Percentiles rank a stretch among this genome's conserved stretches.
These are phyloP conservation scores for Formicarius rufipectus DNA, from an alignment of 2,113 vertebrate species.

Conservation along the genomic window DNA sequence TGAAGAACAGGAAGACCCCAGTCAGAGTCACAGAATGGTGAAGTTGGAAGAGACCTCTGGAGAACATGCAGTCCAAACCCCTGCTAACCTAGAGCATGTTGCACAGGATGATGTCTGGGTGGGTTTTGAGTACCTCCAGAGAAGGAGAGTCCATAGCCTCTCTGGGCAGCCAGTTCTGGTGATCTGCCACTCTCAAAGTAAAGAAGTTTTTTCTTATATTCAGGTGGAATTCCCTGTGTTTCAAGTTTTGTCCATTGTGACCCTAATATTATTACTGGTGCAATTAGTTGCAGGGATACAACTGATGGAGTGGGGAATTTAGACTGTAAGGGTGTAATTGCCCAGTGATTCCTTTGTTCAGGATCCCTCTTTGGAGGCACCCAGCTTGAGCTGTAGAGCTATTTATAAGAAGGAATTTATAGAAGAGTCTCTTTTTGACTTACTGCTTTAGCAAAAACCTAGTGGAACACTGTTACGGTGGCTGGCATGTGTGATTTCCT, in stretches of 20 bases:
- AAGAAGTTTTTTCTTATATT: neutral
- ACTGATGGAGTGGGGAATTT: neutral
- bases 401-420: neutral
- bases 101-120: neutral
- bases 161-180: neutral
- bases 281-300: neutral
- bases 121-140: neutral
- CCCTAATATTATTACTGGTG: neutral
- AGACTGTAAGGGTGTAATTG: neutral
- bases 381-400: neutral
- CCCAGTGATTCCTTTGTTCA: neutral
- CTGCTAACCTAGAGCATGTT: neutral
- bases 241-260: neutral
- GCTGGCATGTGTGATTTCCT: rapidly evolving
- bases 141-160: neutral
- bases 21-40: neutral
- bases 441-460: neutral
- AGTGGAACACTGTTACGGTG: rapidly evolving
- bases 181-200: neutral
- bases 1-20: neutral
- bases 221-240: neutral
- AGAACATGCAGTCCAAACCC: neutral
- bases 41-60: neutral
- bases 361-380: neutral
- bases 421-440: neutral